Base-by-base conservation (phyloP, 2,888 invertebrate genomes). In the Formica aserva region DNA sequence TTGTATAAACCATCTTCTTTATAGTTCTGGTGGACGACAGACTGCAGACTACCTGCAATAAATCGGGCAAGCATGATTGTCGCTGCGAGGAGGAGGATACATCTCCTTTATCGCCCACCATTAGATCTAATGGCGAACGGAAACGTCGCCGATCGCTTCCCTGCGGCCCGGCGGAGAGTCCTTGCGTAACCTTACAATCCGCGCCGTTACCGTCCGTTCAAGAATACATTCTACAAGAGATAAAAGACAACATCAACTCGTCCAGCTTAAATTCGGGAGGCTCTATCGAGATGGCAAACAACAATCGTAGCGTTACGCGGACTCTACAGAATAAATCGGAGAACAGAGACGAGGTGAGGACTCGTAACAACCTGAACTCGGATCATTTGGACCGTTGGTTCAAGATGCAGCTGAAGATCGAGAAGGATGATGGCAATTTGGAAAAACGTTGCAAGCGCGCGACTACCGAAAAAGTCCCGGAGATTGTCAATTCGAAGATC, bases 1-100 rank as follows among this genome's bases (percentile, higher is more conserved):
- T 6, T 1, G n/a, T 52, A 13, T 48, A 15, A 65, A 52, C 26
- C 1, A 72, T 63, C 52, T 82, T 65, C 65, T 71, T 26, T 26
- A 72, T 85, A 93, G 92, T 92, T 77, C 87, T 97, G 63, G 95
- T 97, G 18, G 97, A 97, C 92, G 97, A 97, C 91, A 95, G 97
- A 87, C 96, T 97, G 96, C 96, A 96, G 89, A 96, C 96, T 0
- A 95, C 96, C 0, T 97, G 97, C 94, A 97, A 96, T 89, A 96
- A 97, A 89, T 97, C 96, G 83, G 97, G 97, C 0, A 97, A 97
- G 93, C 97, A 97, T 93, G 97, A 97, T 88, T 98, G 97, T 94
- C 96, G 96, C 80, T 97, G 97, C 92, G 96, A 97, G 90, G 97
- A 97, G 52, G 97, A 97, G 90, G 96, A 97, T 2, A 96, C 96